Percentiles rank a stretch among this genome's conserved stretches.
These are phyloP conservation scores for Andrena haemorrhoa DNA, from an alignment of 2,888 invertebrate genomes.

Conservation along the genomic window DNA sequence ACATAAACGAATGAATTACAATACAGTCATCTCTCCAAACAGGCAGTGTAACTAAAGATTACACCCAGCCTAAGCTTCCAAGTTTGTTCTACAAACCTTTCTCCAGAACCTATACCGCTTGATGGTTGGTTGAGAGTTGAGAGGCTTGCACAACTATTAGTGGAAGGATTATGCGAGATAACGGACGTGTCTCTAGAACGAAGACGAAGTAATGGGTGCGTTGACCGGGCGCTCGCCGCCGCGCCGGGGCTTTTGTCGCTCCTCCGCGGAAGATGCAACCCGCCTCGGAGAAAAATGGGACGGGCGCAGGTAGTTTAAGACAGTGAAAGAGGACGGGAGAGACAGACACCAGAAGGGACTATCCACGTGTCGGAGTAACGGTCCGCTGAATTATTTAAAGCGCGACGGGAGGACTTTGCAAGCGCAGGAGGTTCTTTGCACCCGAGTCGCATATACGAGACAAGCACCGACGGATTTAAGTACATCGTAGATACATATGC, in stretches of 20 bases:
- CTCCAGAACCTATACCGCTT: not conserved
- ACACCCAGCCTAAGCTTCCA: no score
- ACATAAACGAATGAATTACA: not conserved
- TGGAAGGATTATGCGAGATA: conserved; percentile 8
- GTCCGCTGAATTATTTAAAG: conserved; percentile 72
- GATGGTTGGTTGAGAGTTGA: conserved; percentile 4
- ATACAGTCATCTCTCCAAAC: no score
- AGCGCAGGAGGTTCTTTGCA: conserved; percentile 57
- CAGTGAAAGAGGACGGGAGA: conserved; percentile 49
- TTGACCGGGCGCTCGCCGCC: conserved; percentile 36
- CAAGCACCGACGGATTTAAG: conserved; percentile 44
- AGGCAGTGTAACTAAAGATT: no score
- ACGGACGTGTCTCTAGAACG: conserved; percentile 23
- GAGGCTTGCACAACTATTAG: not conserved
- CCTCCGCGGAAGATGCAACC: conserved; percentile 45
- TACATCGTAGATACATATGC: conserved; percentile 40
- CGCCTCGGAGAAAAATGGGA: conserved; percentile 54
- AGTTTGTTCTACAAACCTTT: no score
- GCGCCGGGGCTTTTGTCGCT: conserved; percentile 41
- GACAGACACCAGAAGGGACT: conserved; percentile 58
- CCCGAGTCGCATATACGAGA: conserved; percentile 58
- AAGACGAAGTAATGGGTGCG: conserved; percentile 53
- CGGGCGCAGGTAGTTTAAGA: conserved; percentile 48
- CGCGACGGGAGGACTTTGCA: conserved; percentile 53
- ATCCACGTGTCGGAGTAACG: conserved; percentile 68